Conservation (phyloP, 1,140 invertebrate genomes). For the Melipona quadrifasciata region DNA sequence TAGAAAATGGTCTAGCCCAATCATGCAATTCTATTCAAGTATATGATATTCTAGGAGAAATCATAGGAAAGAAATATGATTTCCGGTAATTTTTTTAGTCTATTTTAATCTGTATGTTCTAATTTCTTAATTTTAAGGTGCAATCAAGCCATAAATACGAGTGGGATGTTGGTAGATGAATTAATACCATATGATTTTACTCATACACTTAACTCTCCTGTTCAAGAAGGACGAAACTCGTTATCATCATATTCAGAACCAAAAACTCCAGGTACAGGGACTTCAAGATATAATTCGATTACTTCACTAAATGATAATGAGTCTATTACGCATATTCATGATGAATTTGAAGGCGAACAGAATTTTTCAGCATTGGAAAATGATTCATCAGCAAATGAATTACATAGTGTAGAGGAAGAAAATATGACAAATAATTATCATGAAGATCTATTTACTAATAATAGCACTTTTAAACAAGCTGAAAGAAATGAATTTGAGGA, state of each 20-base stretch:
- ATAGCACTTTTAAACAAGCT: not conserved
- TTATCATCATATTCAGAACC: conserved; percentile 25
- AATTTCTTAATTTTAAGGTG: conserved; percentile 60
- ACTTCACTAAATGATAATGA: conserved; percentile 10
- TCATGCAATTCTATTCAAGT: conserved; percentile 62
- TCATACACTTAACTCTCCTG: not conserved
- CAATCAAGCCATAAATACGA: conserved; percentile 69
- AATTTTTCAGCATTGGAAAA: not conserved
- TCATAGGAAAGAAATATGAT: conserved; percentile 78
- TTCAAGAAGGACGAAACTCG: conserved; percentile 34
- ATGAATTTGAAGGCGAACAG: conserved; percentile 24
- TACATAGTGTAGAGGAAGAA: not conserved
- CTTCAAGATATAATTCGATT: conserved; percentile 38
- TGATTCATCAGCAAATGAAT: not conserved
- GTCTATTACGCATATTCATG: not conserved
- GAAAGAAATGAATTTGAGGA: not conserved
- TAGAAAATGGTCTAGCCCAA: conserved; percentile 67
- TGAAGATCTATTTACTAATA: not conserved
- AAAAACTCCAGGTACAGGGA: conserved; percentile 28
- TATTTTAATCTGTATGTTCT: not conserved
- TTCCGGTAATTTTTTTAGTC: conserved; percentile 67
- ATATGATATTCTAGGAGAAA: conserved; percentile 71
- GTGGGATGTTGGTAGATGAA: conserved; percentile 70
- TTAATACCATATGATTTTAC: conserved; percentile 64
- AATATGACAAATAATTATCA: not conserved